phyloP scores from a whole-genome alignment of 2,113 vertebrate genomes.

The Pitta sordida region DNA sequence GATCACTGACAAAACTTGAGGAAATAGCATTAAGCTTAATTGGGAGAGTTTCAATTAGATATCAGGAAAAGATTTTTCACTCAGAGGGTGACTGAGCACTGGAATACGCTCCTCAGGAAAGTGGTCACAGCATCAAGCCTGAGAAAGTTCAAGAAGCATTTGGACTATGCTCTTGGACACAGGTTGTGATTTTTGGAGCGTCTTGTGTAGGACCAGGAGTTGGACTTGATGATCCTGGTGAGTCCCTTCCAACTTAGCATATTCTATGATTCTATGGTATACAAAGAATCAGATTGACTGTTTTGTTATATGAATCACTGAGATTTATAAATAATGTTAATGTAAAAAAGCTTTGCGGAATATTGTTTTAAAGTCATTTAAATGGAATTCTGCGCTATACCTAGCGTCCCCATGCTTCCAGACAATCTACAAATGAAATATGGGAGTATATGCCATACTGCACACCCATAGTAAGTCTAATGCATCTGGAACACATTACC shows the following conservation, averaged over 20 bases:
- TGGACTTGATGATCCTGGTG: rapidly evolving
- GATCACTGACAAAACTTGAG: rapidly evolving
- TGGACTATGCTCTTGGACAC: background rate
- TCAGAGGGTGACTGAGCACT: rapidly evolving
- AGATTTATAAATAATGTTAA: background rate
- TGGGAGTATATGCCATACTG: rapidly evolving
- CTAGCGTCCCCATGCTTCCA: rapidly evolving
- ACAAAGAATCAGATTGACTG: background rate
- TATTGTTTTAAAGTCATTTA: background rate
- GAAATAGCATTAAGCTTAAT: too few species aligned
- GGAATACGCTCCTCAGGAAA: background rate
- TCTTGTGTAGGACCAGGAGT: background rate
- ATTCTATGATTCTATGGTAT: background rate
- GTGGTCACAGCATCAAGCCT: background rate
- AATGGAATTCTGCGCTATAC: background rate
- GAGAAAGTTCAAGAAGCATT: background rate
- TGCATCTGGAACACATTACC: background rate
- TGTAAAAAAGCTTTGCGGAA: background rate
- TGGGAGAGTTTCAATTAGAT: background rate
- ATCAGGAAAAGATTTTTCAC: background rate
- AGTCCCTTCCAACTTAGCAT: background rate
- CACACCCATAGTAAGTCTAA: background rate
- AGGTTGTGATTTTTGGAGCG: too few species aligned
- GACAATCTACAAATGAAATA: background rate
- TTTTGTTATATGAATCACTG: background rate